Base-by-base conservation (phyloP, 1,140 invertebrate species). In the Micrasema longulum region DNA sequence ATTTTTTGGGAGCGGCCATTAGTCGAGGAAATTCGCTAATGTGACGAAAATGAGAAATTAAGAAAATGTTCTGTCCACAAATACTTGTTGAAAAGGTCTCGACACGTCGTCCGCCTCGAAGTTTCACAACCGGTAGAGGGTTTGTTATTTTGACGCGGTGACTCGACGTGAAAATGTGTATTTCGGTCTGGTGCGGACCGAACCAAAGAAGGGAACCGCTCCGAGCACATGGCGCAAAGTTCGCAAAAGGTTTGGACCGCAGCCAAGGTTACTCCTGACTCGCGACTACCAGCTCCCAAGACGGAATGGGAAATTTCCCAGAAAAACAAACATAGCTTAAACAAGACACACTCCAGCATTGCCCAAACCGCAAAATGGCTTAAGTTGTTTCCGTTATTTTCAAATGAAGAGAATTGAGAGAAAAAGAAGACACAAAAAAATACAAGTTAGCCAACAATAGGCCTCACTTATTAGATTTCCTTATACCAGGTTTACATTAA, bases 251-350 rank as follows among this genome's bases (percentile, higher is more conserved):
- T 60, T 60, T 60, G 55, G 55, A 38, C 55, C 55, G 9, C 10
- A 38, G 55, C 55, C 55, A 60, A 60, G 55, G 55, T 60, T 60
- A 60, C 35, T 31, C 55, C n/a, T n/a, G n/a, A n/a, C n/a, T n/a
- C n/a, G n/a, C n/a, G n/a, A n/a, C n/a, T n/a, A n/a, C n/a, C n/a
- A n/a, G n/a, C n/a, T n/a, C n/a, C 12, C 26, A 57, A 57, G 26
- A 57, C 50, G 53, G 53, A 57, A 38, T 31, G 55, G 26, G 55
- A 60, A 41, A 60, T 60, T 60, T 60, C 55, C 55, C 16, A 60
- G 55, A 60, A 60, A 60, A 60, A 60, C 55, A 38, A 60, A 60
- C 55, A 60, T 60, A 31, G 16, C 55, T 36, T 20, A 35, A 60
- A 60, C 22, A 38, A 43, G 31, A 60, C 55, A 9, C 38, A 60